Conservation (phyloP, 2,888 invertebrate genomes). For the Doris montereyensis region DNA sequence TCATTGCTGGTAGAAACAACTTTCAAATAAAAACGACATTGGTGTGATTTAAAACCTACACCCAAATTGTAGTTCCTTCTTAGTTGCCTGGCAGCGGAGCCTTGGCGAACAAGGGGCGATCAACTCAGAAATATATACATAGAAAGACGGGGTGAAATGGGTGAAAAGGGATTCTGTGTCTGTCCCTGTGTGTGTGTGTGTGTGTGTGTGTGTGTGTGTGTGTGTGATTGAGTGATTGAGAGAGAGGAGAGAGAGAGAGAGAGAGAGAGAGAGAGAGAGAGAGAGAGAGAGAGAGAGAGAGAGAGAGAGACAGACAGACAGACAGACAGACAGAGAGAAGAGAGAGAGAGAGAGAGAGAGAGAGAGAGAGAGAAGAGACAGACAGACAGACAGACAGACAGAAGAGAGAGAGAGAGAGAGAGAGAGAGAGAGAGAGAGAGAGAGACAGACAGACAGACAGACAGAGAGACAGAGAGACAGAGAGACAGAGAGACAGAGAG, state of each 20-base stretch:
- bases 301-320: background rate
- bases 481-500: background rate
- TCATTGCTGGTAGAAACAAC: too few relatives aligned
- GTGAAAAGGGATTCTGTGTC: too few relatives aligned
- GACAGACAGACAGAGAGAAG: background rate
- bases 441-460: background rate
- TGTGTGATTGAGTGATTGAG: background rate
- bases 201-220: background rate
- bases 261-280: background rate
- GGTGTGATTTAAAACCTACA: too few relatives aligned
- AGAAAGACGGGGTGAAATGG: too few relatives aligned
- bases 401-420: background rate
- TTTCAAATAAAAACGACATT: too few relatives aligned
- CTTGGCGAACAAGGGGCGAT: too few relatives aligned
- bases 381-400: background rate
- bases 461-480: background rate
- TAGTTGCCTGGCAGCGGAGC: too few relatives aligned
- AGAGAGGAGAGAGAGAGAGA: background rate
- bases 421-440: background rate
- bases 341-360: background rate
- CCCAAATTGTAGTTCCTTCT: too few relatives aligned
- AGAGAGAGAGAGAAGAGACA: background rate
- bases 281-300: background rate
- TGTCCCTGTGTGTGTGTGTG: background rate
- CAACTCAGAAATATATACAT: too few relatives aligned